Evolutionary conservation across 2,888 invertebrate species (phyloP).

Genomic region (Macrosiphum euphorbiae): DNA sequence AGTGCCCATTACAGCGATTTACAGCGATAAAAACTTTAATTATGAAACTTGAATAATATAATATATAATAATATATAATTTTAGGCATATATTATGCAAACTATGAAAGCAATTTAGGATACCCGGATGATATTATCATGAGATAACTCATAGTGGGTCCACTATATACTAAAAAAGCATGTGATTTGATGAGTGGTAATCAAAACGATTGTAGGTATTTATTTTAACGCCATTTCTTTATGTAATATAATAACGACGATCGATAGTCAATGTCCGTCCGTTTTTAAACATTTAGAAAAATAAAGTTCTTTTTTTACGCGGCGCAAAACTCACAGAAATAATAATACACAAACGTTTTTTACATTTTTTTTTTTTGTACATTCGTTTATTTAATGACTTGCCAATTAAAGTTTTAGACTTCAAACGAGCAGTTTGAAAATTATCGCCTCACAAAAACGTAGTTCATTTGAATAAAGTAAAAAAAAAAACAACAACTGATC

Average conservation of each 20-base stretch:
- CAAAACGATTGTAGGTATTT: background rate
- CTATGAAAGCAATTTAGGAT: background rate
- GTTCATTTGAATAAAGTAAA: background rate
- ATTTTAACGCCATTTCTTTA: background rate
- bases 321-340: background rate
- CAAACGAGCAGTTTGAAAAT: background rate
- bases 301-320: background rate
- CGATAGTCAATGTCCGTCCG: background rate
- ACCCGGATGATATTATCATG: background rate
- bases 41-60: background rate
- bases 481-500: constrained; percentile 9
- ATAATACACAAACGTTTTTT: background rate
- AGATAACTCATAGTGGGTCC: background rate
- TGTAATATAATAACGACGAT: background rate
- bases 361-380: background rate
- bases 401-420: constrained; percentile 28
- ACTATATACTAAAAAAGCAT: background rate
- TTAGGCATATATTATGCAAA: background rate
- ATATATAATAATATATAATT: background rate
- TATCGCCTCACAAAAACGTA: background rate
- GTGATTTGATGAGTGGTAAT: background rate
- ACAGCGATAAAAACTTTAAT: background rate
- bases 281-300: background rate
- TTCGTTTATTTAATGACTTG: background rate
- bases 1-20: background rate